Evolutionary conservation across 1,140 invertebrate genomes (phyloP).

Genomic region (Tetranychus cinnabarinus): DNA sequence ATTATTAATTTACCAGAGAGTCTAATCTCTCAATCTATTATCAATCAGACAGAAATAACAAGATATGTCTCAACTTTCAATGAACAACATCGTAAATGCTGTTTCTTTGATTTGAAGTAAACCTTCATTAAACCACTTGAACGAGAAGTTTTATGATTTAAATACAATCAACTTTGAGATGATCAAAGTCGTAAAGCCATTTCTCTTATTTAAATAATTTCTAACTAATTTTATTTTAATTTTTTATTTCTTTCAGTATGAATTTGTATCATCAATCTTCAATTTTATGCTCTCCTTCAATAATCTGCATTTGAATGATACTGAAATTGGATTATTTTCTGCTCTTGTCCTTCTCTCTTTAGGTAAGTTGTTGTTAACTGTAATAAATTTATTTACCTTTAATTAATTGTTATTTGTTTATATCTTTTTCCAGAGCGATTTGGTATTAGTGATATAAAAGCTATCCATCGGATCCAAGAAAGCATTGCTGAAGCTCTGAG

Average conservation of each 20-base stretch:
- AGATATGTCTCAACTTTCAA: no score
- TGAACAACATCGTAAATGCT: no score
- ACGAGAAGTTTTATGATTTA: no score
- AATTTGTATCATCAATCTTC: constrained; percentile 49
- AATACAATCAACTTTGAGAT: no score
- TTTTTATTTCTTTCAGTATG: constrained; percentile 20
- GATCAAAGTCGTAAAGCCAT: no score
- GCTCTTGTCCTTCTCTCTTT: constrained; percentile 59
- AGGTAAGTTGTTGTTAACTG: constrained; percentile 20
- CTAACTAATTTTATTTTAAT: no score
- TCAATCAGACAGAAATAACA: no score
- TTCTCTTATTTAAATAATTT: no score
- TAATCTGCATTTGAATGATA: constrained; percentile 52
- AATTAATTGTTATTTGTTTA: neutral
- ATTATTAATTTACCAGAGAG: no score
- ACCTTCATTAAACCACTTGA: no score
- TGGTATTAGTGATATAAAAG: constrained; percentile 54
- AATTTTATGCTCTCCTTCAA: constrained; percentile 28
- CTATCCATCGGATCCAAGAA: constrained; percentile 52
- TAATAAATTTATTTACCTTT: neutral
- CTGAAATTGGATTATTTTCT: constrained; percentile 69
- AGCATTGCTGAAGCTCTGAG: constrained; percentile 61
- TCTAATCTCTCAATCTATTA: no score
- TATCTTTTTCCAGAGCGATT: constrained; percentile 24
- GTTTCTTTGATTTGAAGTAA: no score